Evolutionary conservation across 2,113 vertebrate genomes (phyloP), one percentile per base, ranked within the genome.

Genomic region (Lontra canadensis): DNA sequence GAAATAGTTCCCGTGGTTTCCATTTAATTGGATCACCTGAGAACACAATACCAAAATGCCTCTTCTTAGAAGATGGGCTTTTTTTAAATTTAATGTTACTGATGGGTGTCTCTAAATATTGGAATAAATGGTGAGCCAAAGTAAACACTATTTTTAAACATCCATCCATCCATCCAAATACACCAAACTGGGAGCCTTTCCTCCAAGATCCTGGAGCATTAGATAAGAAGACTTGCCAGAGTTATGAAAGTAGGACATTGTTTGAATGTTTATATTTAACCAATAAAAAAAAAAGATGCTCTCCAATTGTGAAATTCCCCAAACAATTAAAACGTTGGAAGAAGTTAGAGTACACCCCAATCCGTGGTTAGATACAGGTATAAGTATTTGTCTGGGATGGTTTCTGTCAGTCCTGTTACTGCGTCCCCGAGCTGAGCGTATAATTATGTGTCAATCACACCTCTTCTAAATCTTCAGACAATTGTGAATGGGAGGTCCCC

Each of bases 391-490:
- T 7, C 1, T 5, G 3, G 4, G 10, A 29, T 7, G 8, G 6
- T 57, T 57, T 55, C 44, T 21, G 1, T 8, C 6, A 31, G 17
- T 4, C n/a, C 9, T 21, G 0, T 9, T 4, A 13, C 15, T 23
- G 8, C 6, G 0, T n/a, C 59, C 57, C n/a, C 5, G 18, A 65
- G 74, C 39, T 12, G 7, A 71, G 1, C 2, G 1, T 9, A 0
- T 61, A 3, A 21, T 14, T 1, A 0, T 4, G 6, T 13, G 52
- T 6, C 29, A 7, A 7, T 34, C 7, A 2, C 5, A 7, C 26
- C 25, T 9, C 1, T 1, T 55, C 59, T n/a, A 4, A 3, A 4
- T n/a, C 42, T 25, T 47, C 44, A 13, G 74, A 26, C n/a, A 2
- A 21, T 1, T 31, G 42, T 20, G 82, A 21, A 39, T 0, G 6